phyloP scores from a whole-genome alignment of 2,888 invertebrate genomes.

The Rhagonycha fulva region DNA sequence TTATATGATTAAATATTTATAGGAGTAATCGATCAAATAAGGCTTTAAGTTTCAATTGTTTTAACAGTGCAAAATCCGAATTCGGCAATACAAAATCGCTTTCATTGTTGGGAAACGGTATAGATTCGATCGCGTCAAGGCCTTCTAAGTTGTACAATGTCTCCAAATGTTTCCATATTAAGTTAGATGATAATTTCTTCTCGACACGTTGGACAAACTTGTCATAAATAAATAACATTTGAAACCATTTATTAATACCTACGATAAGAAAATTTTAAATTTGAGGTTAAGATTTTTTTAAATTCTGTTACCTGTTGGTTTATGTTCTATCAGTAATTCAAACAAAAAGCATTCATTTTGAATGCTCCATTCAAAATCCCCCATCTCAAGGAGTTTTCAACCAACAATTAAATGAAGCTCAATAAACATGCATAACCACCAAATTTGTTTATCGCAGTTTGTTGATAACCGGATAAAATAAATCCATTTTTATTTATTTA shows the following conservation, averaged over 20 bases:
- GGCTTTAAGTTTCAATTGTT: conserved; percentile 44
- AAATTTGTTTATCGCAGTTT: background rate
- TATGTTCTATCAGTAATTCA: conserved; percentile 68
- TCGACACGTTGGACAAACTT: conserved; percentile 63
- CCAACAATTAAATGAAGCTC: background rate
- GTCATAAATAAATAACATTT: conserved; percentile 70
- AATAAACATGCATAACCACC: background rate
- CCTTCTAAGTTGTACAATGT: conserved; percentile 70
- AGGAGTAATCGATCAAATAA: too few relatives aligned
- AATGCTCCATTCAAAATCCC: conserved; percentile 54
- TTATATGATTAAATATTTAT: too few relatives aligned
- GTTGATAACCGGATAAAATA: background rate
- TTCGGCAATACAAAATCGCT: conserved; percentile 62
- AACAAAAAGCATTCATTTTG: conserved; percentile 59
- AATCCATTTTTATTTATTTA: too few relatives aligned
- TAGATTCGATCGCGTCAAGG: conserved; percentile 62
- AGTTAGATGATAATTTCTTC: conserved; percentile 63
- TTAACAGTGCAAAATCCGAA: conserved; percentile 55
- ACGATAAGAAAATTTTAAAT: conserved; percentile 32
- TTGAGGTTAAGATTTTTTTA: background rate
- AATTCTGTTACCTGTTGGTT: conserved; percentile 64
- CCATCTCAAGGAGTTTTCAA: conserved; percentile 39
- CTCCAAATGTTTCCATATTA: conserved; percentile 67
- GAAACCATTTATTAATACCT: conserved; percentile 67
- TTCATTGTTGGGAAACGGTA: conserved; percentile 65